Conservation (phyloP, 35 echinoderm and acorn worm genomes). For the Hemicentrotus pulcherrimus region DNA sequence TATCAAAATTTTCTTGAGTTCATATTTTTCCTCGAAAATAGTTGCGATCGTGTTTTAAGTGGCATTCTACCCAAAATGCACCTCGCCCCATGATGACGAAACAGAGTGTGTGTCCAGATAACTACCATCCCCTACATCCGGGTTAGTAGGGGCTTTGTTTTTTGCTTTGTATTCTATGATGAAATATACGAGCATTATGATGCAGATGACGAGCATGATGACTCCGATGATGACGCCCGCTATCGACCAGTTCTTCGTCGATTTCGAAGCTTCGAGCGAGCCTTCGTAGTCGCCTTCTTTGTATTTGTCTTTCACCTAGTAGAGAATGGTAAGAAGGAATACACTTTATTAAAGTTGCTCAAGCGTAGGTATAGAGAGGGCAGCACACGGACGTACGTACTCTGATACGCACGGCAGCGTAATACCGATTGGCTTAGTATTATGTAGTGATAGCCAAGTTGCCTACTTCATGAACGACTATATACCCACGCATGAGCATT, state of each 20-base stretch:
- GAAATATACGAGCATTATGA: conserved; percentile 64
- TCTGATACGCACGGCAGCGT: too few species aligned
- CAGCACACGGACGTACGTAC: too few species aligned
- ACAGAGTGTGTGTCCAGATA: conserved; percentile 15
- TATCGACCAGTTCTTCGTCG: conserved; percentile 71
- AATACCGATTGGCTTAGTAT: too few species aligned
- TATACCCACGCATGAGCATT: too few species aligned
- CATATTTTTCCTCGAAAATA: too few species aligned
- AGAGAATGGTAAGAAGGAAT: not conserved
- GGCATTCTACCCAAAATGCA: not conserved
- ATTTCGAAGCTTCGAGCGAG: conserved; percentile 57
- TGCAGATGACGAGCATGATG: conserved; percentile 52
- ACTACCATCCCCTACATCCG: not conserved
- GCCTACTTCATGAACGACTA: too few species aligned
- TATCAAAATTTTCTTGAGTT: too few species aligned
- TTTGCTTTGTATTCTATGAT: not conserved
- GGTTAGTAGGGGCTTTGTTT: not conserved
- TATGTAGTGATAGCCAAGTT: too few species aligned
- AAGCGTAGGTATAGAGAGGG: too few species aligned
- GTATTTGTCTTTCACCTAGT: conserved; percentile 33
- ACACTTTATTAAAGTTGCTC: too few species aligned
- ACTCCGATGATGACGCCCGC: conserved; percentile 76
- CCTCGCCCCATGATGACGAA: conserved; percentile 20
- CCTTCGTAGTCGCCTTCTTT: conserved; percentile 65
- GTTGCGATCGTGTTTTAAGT: not conserved